Evolutionary conservation across 2,797 vertebrate species (phyloP).

Genomic region (Rhinoraja longicauda): DNA sequence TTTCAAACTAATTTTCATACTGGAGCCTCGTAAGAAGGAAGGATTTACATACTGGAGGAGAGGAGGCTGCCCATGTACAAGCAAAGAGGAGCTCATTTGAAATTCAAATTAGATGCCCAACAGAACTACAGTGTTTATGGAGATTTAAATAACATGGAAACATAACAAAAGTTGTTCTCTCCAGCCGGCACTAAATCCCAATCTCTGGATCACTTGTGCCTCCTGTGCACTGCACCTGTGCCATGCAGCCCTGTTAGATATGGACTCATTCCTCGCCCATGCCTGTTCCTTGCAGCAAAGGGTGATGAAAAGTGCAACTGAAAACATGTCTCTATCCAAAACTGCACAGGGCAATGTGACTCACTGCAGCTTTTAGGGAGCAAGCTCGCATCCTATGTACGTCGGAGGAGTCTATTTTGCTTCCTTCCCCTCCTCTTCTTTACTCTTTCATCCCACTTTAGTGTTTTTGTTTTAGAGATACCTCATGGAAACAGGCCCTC

Average conservation of each 20-base stretch:
- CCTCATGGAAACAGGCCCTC: too few relatives aligned
- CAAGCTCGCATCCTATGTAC: too few relatives aligned
- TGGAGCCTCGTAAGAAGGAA: conserved; percentile 67
- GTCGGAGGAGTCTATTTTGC: not conserved
- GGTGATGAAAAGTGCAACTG: too few relatives aligned
- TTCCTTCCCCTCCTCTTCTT: not conserved
- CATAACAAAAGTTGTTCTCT: not conserved
- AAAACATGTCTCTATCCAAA: too few relatives aligned
- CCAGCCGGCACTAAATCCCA: not conserved
- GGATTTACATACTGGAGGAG: conserved; percentile 83
- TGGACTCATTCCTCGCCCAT: not conserved
- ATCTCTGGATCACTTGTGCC: not conserved
- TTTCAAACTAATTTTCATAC: conserved; percentile 84
- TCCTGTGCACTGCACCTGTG: not conserved
- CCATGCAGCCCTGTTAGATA: not conserved
- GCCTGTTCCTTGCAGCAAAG: too few relatives aligned
- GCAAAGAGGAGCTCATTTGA: conserved; percentile 73
- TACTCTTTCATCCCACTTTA: not conserved
- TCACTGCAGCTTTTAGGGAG: too few relatives aligned
- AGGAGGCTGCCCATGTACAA: conserved; percentile 59
- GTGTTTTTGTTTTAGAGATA: too few relatives aligned
- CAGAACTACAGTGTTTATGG: not conserved
- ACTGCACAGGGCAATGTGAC: too few relatives aligned
- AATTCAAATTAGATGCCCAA: conserved; percentile 77
- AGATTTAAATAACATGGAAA: not conserved